Conservation (phyloP, 2,113 vertebrate genomes). For the Macrotis lagotis region DNA sequence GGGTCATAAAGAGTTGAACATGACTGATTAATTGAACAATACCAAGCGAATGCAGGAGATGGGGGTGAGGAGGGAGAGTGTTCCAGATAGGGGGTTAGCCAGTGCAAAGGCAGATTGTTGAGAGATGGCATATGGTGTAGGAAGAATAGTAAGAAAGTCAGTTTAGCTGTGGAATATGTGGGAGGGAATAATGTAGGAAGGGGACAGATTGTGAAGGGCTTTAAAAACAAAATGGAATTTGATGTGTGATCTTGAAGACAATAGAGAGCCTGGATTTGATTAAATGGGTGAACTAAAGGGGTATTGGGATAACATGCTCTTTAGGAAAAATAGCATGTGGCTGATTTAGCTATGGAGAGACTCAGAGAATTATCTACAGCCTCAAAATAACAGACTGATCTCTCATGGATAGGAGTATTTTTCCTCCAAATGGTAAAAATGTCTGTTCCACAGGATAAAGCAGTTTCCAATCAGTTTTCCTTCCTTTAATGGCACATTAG, state of each 20-base stretch:
- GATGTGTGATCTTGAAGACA: background rate
- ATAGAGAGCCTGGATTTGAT: background rate
- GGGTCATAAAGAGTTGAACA: background rate
- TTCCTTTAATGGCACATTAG: background rate
- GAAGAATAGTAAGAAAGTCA: background rate
- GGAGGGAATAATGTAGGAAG: background rate
- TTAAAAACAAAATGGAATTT: background rate
- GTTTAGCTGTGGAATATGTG: background rate
- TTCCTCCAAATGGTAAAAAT: rapidly evolving
- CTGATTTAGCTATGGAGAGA: background rate
- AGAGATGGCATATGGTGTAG: background rate
- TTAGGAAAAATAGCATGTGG: background rate
- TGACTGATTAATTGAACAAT: background rate
- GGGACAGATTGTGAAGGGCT: background rate
- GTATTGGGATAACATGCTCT: background rate
- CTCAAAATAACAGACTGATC: background rate
- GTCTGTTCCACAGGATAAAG: background rate
- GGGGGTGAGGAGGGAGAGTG: background rate
- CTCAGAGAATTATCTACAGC: background rate
- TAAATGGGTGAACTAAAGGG: background rate
- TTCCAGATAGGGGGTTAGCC: background rate
- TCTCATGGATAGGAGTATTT: background rate
- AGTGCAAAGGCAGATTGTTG: background rate
- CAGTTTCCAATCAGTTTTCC: background rate
- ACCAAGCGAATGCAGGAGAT: background rate